Base-by-base conservation (phyloP, 2,888 invertebrate species). In the Oxycera nigricornis region DNA sequence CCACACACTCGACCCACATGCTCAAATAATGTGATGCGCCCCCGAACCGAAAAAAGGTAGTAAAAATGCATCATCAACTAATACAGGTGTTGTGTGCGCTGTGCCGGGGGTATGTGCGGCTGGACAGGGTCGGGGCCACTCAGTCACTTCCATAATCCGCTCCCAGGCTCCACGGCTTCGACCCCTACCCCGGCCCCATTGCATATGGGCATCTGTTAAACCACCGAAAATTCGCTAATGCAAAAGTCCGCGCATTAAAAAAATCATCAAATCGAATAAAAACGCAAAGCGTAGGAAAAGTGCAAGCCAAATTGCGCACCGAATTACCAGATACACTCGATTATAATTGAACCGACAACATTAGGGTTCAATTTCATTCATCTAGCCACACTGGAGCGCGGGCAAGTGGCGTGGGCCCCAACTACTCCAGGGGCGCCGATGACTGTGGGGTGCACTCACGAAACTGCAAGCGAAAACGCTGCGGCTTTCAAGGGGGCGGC, bases 191-290 rank as follows among this genome's bases (percentile, higher is more conserved):
- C 39, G 41, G 30, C 20, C 30, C 30, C 65, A 65, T 65, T 65
- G 65, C 26, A 31, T 52, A 70, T 22, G 70, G 30, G 52, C 35
- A 70, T 55, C 52, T 70, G 70, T 55, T 70, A 70, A 70, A 52
- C 57, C 72, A 59, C 72, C 59, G 72, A 72, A 72, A 72, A 57
- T 59, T 72, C 72, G 72, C 72, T 72, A 72, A 72, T 72, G 57
- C 72, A 72, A 39, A 22, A 57, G 52, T 46, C 20, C 52, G 22
- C 55, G 70, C 70, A 70, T 70, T 70, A 31, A 55, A 70, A 70
- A 70, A 70, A 31, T 70, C 70, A 52, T 22, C 55, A 70, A 70
- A 70, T 70, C 52, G 52, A 70, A 70, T 55, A 52, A 70, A 70
- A 70, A 30, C 20, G 55, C 52, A 70, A 70, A 70, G 46, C 46